phyloP scores from a whole-genome alignment of 1,140 invertebrate species.

The Drosophila persimilis region DNA sequence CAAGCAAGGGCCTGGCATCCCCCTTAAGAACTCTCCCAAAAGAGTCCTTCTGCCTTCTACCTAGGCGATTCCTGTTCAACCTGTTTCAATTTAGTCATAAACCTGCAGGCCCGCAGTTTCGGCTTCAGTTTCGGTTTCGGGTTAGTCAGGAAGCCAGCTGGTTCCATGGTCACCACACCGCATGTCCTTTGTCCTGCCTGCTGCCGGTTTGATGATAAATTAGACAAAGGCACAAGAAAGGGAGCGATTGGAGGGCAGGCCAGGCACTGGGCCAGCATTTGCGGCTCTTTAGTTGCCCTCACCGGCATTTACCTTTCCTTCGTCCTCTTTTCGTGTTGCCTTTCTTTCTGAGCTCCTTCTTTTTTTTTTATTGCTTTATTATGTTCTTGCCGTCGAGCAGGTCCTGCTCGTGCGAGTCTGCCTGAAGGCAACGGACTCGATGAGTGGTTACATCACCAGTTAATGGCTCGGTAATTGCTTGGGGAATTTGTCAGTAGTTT shows the following conservation, averaged over 20 bases:
- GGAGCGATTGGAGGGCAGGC: slow-evolving; percentile 3
- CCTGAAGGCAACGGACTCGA: slow-evolving; percentile 13
- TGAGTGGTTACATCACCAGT: slow-evolving; percentile 42
- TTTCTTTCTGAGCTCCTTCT: slow-evolving; percentile 10
- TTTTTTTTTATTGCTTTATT: slow-evolving; percentile 75
- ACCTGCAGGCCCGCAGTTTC: slow-evolving; percentile 49
- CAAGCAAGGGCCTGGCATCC: slow-evolving; percentile 5
- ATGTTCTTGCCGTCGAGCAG: slow-evolving; percentile 41
- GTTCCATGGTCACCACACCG: slow-evolving; percentile 55
- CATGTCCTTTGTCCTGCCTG: slow-evolving; percentile 43
- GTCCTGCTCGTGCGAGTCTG: slow-evolving; percentile 14
- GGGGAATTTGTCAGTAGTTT: slow-evolving; percentile 12
- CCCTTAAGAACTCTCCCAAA: neutral
- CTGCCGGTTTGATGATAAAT: slow-evolving; percentile 78
- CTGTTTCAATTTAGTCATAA: slow-evolving; percentile 79
- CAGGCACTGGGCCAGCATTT: slow-evolving; percentile 38
- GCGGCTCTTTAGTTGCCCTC: slow-evolving; percentile 66
- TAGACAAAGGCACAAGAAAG: slow-evolving; percentile 40
- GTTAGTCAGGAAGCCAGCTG: slow-evolving; percentile 73
- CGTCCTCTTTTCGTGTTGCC: slow-evolving; percentile 5
- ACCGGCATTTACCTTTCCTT: slow-evolving; percentile 59
- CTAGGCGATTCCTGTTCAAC: slow-evolving; percentile 40
- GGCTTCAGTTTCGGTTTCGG: slow-evolving; percentile 30
- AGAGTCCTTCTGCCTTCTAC: slow-evolving; percentile 29
- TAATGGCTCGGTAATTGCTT: slow-evolving; percentile 38